phyloP scores from a whole-genome alignment of 2,888 invertebrate species.

The Oxystoma pomonae region DNA sequence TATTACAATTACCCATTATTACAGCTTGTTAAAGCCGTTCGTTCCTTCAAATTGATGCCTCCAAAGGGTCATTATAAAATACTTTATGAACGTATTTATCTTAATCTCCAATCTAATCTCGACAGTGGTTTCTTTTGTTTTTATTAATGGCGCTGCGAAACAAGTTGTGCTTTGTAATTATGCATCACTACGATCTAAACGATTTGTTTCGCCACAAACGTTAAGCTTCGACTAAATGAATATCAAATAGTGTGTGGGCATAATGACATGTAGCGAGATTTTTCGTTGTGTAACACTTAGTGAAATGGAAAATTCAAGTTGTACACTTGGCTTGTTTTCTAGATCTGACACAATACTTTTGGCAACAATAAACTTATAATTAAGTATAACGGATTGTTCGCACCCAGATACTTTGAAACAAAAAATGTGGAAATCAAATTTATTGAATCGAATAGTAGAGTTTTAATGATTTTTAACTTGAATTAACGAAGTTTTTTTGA shows the following conservation, averaged over 20 bases:
- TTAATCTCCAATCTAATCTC: slow-evolving; percentile 7
- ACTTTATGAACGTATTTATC: slow-evolving; percentile 18
- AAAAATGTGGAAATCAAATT: too few species aligned
- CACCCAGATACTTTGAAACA: too few species aligned
- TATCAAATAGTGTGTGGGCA: neutral
- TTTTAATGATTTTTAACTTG: too few species aligned
- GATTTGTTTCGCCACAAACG: neutral
- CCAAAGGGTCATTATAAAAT: slow-evolving; percentile 18
- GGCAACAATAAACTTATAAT: too few species aligned
- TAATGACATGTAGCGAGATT: neutral
- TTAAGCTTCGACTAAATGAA: neutral
- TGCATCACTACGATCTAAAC: neutral
- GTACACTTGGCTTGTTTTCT: neutral
- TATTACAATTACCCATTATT: slow-evolving; percentile 13
- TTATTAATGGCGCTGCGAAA: neutral
- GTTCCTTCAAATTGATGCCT: slow-evolving; percentile 13
- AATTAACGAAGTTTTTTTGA: too few species aligned
- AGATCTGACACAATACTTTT: neutral
- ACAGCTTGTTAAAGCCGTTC: slow-evolving; percentile 18
- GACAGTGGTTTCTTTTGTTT: neutral
- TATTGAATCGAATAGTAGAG: too few species aligned
- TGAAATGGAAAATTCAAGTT: neutral
- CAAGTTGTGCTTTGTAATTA: neutral
- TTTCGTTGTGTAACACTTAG: neutral
- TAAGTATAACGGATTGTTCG: too few species aligned